These are phyloP conservation scores for Hymenopus coronatus DNA, from an alignment of 2,888 invertebrate genomes.

Conservation along the genomic window DNA sequence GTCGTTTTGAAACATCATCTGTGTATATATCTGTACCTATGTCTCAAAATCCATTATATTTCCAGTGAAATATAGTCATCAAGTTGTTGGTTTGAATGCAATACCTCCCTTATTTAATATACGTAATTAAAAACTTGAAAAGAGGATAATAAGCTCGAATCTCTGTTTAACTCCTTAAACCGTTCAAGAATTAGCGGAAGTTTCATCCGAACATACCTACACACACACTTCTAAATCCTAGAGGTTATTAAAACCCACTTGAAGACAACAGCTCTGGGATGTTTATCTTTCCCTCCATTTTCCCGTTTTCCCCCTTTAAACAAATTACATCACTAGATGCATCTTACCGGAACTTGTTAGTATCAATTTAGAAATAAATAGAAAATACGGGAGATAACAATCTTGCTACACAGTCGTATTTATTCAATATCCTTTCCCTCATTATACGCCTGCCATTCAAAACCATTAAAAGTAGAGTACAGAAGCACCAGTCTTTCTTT, in stretches of 20 bases:
- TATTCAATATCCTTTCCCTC: neutral
- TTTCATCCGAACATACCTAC: too few relatives aligned
- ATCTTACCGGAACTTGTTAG: neutral
- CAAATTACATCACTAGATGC: neutral
- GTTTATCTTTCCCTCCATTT: neutral
- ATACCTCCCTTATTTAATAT: too few relatives aligned
- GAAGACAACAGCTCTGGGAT: neutral
- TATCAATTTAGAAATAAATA: neutral
- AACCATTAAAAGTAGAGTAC: neutral
- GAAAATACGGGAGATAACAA: neutral
- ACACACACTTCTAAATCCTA: neutral
- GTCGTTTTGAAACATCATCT: too few relatives aligned
- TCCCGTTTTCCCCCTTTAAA: neutral
- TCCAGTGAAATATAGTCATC: too few relatives aligned
- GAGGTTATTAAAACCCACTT: neutral
- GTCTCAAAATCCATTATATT: too few relatives aligned
- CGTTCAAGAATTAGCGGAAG: too few relatives aligned
- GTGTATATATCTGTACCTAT: too few relatives aligned
- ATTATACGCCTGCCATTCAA: neutral
- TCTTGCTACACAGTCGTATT: neutral
- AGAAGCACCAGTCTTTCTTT: neutral
- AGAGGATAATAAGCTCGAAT: too few relatives aligned
- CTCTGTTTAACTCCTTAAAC: too few relatives aligned
- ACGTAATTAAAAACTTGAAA: too few relatives aligned
- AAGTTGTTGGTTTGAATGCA: too few relatives aligned